These are phyloP conservation scores for Microtus obscurus DNA, from an alignment of 2,797 vertebrate genomes.

Conservation along the genomic window DNA sequence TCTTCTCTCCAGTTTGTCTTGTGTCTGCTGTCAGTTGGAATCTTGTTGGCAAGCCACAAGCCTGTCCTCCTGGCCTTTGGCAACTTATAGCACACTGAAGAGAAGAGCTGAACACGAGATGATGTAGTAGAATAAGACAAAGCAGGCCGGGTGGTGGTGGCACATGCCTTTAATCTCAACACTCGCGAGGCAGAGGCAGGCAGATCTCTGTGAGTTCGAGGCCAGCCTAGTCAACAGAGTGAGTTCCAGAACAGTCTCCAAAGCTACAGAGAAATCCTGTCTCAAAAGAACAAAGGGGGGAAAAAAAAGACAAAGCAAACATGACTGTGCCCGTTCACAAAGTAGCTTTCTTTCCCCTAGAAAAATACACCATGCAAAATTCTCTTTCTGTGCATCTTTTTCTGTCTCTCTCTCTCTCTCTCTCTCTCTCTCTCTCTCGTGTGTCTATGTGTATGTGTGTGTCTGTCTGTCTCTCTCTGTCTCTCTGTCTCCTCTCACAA, in stretches of 20 bases:
- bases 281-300: too few relatives aligned
- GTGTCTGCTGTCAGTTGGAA: conserved; percentile 3
- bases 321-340: neutral
- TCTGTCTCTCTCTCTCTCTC: neutral
- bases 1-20: neutral
- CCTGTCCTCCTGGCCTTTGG: neutral
- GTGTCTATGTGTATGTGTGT: neutral
- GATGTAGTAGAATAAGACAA: neutral
- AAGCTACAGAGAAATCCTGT: too few relatives aligned
- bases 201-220: too few relatives aligned
- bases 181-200: too few relatives aligned
- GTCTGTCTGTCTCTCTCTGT: neutral
- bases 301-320: neutral
- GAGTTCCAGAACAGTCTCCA: too few relatives aligned
- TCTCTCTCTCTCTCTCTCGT: too few relatives aligned
- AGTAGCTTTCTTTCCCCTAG: neutral
- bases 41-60: neutral
- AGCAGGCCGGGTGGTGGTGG: neutral
- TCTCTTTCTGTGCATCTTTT: neutral
- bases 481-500: too few relatives aligned
- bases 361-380: neutral
- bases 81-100: neutral
- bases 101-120: neutral
- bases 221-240: too few relatives aligned
- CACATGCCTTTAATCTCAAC: too few relatives aligned